Evolutionary conservation across 1,140 invertebrate species (phyloP), one percentile per base, ranked within the genome.

Genomic region (Hyles euphorbiae): DNA sequence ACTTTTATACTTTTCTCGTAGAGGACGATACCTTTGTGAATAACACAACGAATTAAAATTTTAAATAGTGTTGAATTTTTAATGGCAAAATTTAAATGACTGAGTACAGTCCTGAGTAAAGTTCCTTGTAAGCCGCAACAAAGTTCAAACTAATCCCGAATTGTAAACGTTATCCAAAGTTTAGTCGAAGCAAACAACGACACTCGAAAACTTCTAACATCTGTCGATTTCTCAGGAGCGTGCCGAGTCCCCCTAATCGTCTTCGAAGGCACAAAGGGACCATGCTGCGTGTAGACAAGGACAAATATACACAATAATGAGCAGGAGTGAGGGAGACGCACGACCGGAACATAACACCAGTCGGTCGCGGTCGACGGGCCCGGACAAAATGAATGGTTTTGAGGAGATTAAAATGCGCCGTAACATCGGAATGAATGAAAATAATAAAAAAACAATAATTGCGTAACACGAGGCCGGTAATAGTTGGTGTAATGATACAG

Each of bases 151-250:
- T 40, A 40, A 70, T 71, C 70, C 65, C 60, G n/a, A 52, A 74
- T 76, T 70, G 67, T 75, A 56, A 66, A 74, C 61, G 64, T 76
- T 78, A 76, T 72, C 74, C 76, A 78, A 68, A 68, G 74, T 78
- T 75, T 56, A 55, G 59, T 64, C 69, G 72, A 68, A 67, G 70
- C 76, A 79, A 81, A 82, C 77, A 83, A 56, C 22, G 22, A 22
- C 45, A 48, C 33, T 34, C 54, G 53, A 34, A 40, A 74, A 78
- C 68, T 78, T 60, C 59, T 76, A 70, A 83, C 83, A 86, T 86
- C 81, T 86, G 83, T 80, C 76, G 73, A 70, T 82, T 85, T 86
- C 83, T 80, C 83, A 86, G 80, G 81, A 83, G 72, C 83, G 81
- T 83, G 81, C 78, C 74, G 78, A 75, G 74, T 79, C 65, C 81